Evolutionary conservation across 1,140 invertebrate genomes (phyloP).

Genomic region (Micrasema minimum): DNA sequence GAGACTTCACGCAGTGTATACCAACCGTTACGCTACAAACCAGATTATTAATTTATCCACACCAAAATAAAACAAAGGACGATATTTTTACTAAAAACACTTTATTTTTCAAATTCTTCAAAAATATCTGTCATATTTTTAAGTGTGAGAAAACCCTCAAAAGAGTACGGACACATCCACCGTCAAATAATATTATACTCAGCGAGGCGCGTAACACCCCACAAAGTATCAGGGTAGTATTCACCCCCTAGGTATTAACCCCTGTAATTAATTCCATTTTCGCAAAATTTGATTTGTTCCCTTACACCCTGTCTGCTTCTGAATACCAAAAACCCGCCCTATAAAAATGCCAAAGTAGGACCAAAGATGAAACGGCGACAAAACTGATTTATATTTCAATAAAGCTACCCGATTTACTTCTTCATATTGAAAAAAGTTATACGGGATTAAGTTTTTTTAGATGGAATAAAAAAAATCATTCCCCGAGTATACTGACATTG

Average conservation of each 20-base stretch:
- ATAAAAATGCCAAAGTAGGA: neutral
- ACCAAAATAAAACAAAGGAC: too few species aligned
- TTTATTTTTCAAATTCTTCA: too few species aligned
- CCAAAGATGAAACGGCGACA: conserved; percentile 23
- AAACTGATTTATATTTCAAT: conserved; percentile 28
- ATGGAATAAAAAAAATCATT: too few species aligned
- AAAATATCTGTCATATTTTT: too few species aligned
- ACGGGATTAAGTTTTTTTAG: neutral
- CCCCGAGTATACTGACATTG: too few species aligned
- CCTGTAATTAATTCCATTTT: conserved; percentile 42
- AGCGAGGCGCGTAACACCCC: conserved; percentile 12
- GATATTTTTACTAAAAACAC: too few species aligned
- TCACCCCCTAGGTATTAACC: conserved; percentile 10
- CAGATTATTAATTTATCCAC: too few species aligned
- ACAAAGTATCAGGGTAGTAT: conserved; percentile 13
- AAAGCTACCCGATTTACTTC: conserved; percentile 10
- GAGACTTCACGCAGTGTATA: too few species aligned
- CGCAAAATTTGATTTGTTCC: conserved; percentile 37
- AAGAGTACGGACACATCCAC: conserved; percentile 5
- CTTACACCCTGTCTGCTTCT: neutral
- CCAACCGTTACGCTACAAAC: too few species aligned
- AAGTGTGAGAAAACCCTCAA: neutral
- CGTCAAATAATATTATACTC: conserved; percentile 26
- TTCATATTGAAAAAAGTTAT: conserved; percentile 13
- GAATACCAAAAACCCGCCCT: neutral